phyloP scores from a whole-genome alignment of 2,797 vertebrate genomes.

The Pygocentrus nattereri region DNA sequence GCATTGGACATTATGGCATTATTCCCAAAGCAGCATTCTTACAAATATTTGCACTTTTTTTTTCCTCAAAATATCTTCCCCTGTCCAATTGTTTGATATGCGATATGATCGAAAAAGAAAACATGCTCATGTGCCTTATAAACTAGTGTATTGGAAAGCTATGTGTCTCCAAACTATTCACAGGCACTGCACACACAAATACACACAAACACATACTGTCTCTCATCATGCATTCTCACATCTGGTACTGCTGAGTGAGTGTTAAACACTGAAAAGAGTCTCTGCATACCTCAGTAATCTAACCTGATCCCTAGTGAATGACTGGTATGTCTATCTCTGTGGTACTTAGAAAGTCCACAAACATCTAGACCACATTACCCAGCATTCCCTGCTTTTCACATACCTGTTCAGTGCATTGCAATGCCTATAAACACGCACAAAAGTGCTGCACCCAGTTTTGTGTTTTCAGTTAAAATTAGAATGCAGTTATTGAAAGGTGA shows the following conservation, averaged over 20 bases:
- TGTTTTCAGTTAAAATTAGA: background rate
- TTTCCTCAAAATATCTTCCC: background rate
- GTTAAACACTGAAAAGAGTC: constrained; percentile 55
- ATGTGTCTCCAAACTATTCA: background rate
- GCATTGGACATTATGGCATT: background rate
- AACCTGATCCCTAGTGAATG: constrained; percentile 49
- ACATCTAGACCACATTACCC: constrained; percentile 32
- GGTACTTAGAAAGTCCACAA: constrained; percentile 15
- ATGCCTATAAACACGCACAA: background rate
- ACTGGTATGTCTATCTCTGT: constrained; percentile 50
- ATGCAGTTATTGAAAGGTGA: background rate
- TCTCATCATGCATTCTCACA: constrained; percentile 44
- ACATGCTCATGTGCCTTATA: background rate
- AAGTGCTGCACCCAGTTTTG: background rate
- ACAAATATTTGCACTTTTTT: too few species aligned
- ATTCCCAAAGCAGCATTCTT: background rate
- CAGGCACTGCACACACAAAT: background rate
- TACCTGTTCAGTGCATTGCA: background rate
- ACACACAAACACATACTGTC: constrained; percentile 2
- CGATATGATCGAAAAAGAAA: background rate
- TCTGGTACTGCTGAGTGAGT: constrained; percentile 58
- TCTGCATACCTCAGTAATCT: constrained; percentile 59
- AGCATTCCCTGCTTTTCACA: background rate
- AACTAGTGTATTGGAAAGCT: background rate
- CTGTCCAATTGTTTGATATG: too few species aligned